phyloP scores from a whole-genome alignment of 2,797 vertebrate species.

The Intellagama lesueurii region DNA sequence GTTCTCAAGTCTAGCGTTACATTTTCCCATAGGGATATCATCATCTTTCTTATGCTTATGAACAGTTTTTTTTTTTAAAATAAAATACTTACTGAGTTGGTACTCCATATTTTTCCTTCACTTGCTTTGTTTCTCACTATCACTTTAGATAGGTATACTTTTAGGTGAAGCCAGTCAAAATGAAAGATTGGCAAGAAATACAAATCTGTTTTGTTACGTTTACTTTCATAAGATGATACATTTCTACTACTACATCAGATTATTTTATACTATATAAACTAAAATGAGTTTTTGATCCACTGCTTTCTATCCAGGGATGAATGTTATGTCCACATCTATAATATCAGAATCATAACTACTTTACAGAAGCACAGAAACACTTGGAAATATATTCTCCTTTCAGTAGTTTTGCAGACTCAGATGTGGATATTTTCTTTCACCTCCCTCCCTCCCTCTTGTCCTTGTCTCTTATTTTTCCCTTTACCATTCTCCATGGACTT shows the following conservation, averaged over 20 bases:
- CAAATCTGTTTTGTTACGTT: constrained; percentile 1
- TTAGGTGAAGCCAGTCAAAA: not conserved
- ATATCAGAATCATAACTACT: not conserved
- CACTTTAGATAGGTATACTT: not conserved
- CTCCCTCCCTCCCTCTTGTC: rapidly evolving
- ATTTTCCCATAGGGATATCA: not conserved
- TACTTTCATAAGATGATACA: constrained; percentile 12
- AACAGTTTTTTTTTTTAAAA: not conserved
- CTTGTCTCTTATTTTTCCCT: not conserved
- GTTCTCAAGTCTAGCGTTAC: not conserved
- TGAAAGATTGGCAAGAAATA: constrained; percentile 23
- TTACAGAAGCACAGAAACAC: not conserved
- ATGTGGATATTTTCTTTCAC: not conserved
- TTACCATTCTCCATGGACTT: not conserved
- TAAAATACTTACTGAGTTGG: not conserved
- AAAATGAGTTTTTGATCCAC: constrained; percentile 37
- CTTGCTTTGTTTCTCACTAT: not conserved
- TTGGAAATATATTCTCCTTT: constrained; percentile 13
- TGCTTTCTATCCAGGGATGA: not conserved
- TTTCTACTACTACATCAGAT: not conserved
- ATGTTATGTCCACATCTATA: not conserved
- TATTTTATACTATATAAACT: constrained; percentile 5
- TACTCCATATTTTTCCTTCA: not conserved
- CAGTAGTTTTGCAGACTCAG: not conserved
- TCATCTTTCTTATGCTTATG: not conserved